phyloP scores from a whole-genome alignment of 2,888 invertebrate genomes.

The Nephrotoma guestfalica region DNA sequence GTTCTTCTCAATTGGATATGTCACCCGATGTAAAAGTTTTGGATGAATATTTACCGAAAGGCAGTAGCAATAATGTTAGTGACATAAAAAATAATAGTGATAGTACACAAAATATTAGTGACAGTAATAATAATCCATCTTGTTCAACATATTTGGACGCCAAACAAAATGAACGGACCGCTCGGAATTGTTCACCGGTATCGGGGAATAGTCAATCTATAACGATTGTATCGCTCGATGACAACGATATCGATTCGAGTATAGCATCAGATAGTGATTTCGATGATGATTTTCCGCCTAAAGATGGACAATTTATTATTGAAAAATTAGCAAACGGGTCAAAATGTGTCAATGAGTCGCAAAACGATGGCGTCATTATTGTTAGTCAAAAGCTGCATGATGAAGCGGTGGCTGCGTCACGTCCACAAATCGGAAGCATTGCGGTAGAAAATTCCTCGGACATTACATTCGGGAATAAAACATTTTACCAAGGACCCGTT shows the following conservation, averaged over 20 bases:
- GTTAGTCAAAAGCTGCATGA: conserved; percentile 7
- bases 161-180: not conserved
- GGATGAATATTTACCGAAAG: not conserved
- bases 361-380: conserved; percentile 9
- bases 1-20: not conserved
- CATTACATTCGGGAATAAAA: conserved; percentile 62
- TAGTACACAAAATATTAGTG: not conserved
- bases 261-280: conserved; percentile 26
- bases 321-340: not conserved
- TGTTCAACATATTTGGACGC: not conserved
- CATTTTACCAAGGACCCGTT: conserved; percentile 62
- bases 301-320: not conserved
- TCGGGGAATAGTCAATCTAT: conserved; percentile 19
- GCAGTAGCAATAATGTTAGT: conserved; percentile 2
- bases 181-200: not conserved
- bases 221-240: conserved; percentile 26
- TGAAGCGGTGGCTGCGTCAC: not conserved
- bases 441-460: conserved; percentile 52
- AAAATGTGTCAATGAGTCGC: not conserved
- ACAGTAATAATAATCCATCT: conserved; percentile 1
- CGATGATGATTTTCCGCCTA: conserved; percentile 13
- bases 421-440: conserved; percentile 43
- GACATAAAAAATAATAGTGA: not conserved
- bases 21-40: not conserved
- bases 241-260: conserved; percentile 26